Percentiles rank a stretch among this genome's conserved stretches.
Conservation (phyloP, 1,140 invertebrate species). For the Holcopasites calliopsidis region DNA sequence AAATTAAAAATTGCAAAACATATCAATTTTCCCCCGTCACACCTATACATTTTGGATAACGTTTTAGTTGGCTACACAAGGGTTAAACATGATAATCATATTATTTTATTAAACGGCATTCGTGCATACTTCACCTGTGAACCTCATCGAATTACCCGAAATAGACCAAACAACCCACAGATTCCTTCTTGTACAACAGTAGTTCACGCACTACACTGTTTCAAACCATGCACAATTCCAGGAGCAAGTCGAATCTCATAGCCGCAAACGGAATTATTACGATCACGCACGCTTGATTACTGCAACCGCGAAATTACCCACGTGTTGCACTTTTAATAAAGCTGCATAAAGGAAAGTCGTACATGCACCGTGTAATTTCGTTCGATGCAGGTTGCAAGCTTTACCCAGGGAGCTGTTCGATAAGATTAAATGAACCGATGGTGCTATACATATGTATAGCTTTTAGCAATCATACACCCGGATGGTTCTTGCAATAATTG, state of each 20-base stretch:
- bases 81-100: constrained; percentile 1
- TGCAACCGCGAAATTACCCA: neutral
- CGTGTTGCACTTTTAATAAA: constrained; percentile 1
- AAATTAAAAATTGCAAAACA: no score
- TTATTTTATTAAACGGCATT: constrained; percentile 21
- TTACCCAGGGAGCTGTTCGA: neutral
- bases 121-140: neutral
- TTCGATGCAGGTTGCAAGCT: neutral
- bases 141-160: neutral
- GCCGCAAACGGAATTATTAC: neutral
- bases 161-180: neutral
- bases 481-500: no score
- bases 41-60: no score
- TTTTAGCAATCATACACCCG: no score
- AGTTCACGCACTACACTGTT: neutral
- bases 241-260: neutral
- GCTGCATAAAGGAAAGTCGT: neutral
- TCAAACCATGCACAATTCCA: neutral
- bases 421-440: constrained; percentile 10
- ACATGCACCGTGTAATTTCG: neutral
- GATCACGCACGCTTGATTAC: neutral
- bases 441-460: neutral
- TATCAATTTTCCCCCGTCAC: no score
- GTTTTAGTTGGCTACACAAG: neutral
- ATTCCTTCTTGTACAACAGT: constrained; percentile 11